These are phyloP conservation scores for Trichoplusia ni DNA, from an alignment of 1,140 invertebrate species.

Conservation along the genomic window DNA sequence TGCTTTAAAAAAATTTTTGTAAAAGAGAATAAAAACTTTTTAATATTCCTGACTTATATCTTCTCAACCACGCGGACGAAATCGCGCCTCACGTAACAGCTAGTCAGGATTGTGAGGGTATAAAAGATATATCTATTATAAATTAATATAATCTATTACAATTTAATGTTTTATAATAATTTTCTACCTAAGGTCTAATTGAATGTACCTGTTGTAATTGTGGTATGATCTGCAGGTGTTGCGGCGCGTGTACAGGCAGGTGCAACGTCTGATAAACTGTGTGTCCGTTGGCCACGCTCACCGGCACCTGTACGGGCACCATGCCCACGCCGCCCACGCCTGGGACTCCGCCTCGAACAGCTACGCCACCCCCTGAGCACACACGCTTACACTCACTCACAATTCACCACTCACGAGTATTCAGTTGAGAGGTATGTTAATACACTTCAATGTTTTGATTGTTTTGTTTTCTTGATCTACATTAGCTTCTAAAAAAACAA, in stretches of 20 bases:
- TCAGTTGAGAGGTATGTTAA: too few relatives aligned
- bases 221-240: constrained; percentile 87
- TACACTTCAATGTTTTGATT: too few relatives aligned
- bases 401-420: too few relatives aligned
- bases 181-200: neutral
- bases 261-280: constrained; percentile 96
- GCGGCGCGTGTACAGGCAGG: constrained; percentile 90
- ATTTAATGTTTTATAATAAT: neutral
- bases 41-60: too few relatives aligned
- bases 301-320: constrained; percentile 95
- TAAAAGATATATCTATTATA: too few relatives aligned
- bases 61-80: too few relatives aligned
- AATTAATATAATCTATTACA: too few relatives aligned
- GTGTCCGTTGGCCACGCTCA: constrained; percentile 93
- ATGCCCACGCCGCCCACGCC: constrained; percentile 87
- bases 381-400: too few relatives aligned
- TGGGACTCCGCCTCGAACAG: constrained; percentile 85
- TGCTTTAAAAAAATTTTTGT: too few relatives aligned
- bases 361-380: constrained; percentile 92
- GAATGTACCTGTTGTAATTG: constrained; percentile 84
- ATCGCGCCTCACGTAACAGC: too few relatives aligned
- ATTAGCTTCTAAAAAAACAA: neutral
- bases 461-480: neutral
- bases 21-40: too few relatives aligned
- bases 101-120: too few relatives aligned